phyloP scores from a whole-genome alignment of 2,113 vertebrate genomes.

The Calcarius ornatus region DNA sequence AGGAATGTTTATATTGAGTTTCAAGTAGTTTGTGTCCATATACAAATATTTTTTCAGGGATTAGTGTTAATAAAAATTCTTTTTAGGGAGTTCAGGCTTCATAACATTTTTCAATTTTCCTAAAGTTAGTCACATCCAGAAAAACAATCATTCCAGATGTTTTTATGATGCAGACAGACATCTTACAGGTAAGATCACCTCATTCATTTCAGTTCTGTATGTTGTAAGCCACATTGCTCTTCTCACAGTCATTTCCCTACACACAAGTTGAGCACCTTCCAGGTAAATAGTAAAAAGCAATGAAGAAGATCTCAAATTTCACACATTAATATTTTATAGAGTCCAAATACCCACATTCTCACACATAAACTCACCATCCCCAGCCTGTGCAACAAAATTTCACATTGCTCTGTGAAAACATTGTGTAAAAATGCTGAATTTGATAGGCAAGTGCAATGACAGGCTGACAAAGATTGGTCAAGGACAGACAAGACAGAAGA shows the following conservation, averaged over 20 bases:
- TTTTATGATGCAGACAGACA: background rate
- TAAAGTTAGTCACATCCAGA: background rate
- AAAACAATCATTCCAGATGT: background rate
- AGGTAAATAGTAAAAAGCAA: background rate
- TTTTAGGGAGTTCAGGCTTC: background rate
- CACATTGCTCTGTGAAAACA: background rate
- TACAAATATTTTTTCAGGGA: constrained; percentile 26
- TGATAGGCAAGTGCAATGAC: background rate
- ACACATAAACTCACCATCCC: background rate
- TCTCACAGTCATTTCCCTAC: background rate
- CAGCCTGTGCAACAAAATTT: background rate
- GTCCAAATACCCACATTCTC: background rate
- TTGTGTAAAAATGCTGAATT: background rate
- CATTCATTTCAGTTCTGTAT: background rate
- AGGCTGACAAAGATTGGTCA: background rate
- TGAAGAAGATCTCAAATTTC: background rate
- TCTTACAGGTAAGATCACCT: background rate
- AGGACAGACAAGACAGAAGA: background rate
- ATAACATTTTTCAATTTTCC: background rate
- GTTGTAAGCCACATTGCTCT: background rate
- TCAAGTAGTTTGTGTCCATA: background rate
- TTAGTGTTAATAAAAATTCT: constrained; percentile 19
- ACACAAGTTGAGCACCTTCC: background rate
- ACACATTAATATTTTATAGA: background rate
- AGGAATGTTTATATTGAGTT: background rate